phyloP scores from a whole-genome alignment of 2,113 vertebrate species.

The Haliaeetus leucogaster region DNA sequence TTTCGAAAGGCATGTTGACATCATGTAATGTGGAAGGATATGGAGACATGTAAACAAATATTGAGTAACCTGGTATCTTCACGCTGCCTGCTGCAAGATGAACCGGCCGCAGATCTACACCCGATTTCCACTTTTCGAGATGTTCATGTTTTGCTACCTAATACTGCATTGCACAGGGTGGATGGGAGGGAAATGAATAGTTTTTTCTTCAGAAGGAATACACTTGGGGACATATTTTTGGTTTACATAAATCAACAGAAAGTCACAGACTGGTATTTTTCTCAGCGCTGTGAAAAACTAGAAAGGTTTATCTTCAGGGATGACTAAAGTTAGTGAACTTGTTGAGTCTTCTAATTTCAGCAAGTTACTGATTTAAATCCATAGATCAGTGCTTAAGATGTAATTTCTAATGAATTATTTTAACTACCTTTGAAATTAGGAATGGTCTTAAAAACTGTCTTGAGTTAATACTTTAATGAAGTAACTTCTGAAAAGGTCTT shows the following conservation, averaged over 20 bases:
- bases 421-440: background rate
- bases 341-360: background rate
- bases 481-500: background rate
- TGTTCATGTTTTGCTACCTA: background rate
- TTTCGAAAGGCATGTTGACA: background rate
- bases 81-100: background rate
- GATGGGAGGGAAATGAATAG: background rate
- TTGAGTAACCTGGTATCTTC: background rate
- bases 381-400: background rate
- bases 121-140: background rate
- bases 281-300: background rate
- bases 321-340: background rate
- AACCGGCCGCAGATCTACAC: fast-evolving
- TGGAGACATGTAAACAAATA: background rate
- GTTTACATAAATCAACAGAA: background rate
- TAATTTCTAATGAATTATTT: background rate
- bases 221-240: background rate
- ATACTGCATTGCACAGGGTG: background rate
- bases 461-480: background rate
- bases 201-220: background rate
- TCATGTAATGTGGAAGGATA: background rate
- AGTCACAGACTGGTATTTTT: background rate
- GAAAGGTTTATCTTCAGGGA: background rate
- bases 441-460: background rate
- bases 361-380: background rate